phyloP scores from a whole-genome alignment of 2,888 invertebrate species.

The Apamea crenata region DNA sequence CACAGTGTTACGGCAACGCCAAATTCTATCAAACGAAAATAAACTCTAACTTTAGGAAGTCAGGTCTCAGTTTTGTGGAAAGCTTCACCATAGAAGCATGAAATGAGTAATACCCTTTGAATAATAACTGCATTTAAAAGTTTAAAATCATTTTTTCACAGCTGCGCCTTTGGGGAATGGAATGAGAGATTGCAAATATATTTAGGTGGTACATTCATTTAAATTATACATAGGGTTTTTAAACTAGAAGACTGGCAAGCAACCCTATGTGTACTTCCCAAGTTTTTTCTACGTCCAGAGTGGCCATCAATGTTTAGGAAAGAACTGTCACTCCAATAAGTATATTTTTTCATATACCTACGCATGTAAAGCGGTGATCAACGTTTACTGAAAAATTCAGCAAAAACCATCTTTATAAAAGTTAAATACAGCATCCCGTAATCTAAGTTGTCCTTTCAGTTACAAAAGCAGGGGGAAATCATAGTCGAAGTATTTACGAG shows the following conservation, averaged over 20 bases:
- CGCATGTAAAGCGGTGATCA: neutral
- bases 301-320: neutral
- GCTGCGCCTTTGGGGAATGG: constrained; percentile 52
- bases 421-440: neutral
- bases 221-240: neutral
- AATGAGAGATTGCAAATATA: constrained; percentile 45
- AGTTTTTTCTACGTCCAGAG: neutral
- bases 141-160: constrained; percentile 67
- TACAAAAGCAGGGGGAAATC: neutral
- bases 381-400: neutral
- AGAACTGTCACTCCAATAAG: no score
- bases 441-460: neutral
- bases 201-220: constrained; percentile 15
- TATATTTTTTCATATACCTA: neutral
- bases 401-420: no score
- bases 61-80: constrained; percentile 63
- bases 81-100: constrained; percentile 56
- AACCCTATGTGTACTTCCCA: neutral
- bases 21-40: constrained; percentile 68
- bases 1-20: constrained; percentile 77
- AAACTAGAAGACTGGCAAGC: neutral
- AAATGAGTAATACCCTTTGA: constrained; percentile 75
- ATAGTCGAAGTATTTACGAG: constrained; percentile 19
- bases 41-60: constrained; percentile 66
- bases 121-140: constrained; percentile 73